Evolutionary conservation across 2,888 invertebrate species (phyloP).

Genomic region (Psylliodes chrysocephalus): DNA sequence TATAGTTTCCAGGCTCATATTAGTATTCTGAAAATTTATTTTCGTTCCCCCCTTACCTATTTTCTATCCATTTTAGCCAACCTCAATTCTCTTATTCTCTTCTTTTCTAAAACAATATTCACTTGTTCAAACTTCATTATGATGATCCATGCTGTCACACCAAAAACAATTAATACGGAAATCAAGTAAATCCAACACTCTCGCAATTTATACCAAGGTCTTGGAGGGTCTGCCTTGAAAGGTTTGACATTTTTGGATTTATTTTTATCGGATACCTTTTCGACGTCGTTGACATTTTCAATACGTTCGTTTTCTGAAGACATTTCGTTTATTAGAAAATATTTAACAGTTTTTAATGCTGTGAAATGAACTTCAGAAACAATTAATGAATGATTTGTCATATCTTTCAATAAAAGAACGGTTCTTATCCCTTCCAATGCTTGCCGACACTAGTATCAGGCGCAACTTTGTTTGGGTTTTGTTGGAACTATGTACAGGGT

Average conservation of each 20-base stretch:
- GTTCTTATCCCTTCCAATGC: constrained; percentile 18
- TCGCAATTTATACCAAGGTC: constrained; percentile 12
- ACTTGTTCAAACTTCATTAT: constrained; percentile 17
- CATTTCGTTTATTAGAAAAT: constrained; percentile 9
- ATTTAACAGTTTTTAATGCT: constrained; percentile 10
- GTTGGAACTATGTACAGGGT: neutral
- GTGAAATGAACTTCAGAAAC: constrained; percentile 6
- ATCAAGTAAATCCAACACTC: constrained; percentile 25
- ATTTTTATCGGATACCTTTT: neutral
- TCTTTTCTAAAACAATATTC: constrained; percentile 6
- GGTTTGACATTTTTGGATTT: neutral
- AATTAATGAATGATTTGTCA: constrained; percentile 15
- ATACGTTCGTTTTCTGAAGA: neutral
- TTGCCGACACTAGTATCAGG: neutral
- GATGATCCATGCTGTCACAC: constrained; percentile 10
- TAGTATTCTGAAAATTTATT: too few relatives aligned
- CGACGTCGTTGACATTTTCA: neutral
- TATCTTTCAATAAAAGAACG: neutral
- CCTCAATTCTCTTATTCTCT: constrained; percentile 2
- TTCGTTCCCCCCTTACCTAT: too few relatives aligned
- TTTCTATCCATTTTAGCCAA: too few relatives aligned
- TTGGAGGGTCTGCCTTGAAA: neutral
- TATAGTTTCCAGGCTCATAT: too few relatives aligned
- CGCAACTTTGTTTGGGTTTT: neutral
- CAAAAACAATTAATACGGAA: constrained; percentile 15